Percentiles rank a stretch among this genome's conserved stretches.
Conservation (phyloP, 1,140 invertebrate genomes). For the Leptopilina clavipes region DNA sequence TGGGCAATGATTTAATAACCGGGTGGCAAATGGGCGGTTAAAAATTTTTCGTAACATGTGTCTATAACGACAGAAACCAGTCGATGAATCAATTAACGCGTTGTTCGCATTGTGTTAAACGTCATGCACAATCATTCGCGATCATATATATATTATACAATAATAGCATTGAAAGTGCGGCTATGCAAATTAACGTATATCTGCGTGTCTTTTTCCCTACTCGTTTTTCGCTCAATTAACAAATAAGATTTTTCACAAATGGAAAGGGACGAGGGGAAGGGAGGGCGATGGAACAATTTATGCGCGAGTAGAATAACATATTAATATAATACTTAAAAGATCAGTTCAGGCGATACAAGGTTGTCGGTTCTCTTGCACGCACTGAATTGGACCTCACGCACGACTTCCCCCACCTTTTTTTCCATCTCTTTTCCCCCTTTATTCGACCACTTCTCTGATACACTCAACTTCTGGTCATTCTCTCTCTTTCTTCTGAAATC, state of each 20-base stretch:
- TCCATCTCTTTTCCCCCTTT: background rate
- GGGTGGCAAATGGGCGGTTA: slow-evolving; percentile 4
- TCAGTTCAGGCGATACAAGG: slow-evolving; percentile 53
- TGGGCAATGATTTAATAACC: slow-evolving; percentile 15
- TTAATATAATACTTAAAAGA: slow-evolving; percentile 56
- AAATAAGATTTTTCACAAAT: slow-evolving; percentile 33
- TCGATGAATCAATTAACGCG: slow-evolving; percentile 33
- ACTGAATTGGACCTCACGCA: slow-evolving; percentile 53
- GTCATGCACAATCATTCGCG: slow-evolving; percentile 9
- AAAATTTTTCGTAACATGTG: slow-evolving; percentile 24
- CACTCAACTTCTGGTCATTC: too few relatives aligned
- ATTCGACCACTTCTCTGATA: too few relatives aligned
- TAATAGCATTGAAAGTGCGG: slow-evolving; percentile 17
- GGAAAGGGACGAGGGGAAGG: too few relatives aligned
- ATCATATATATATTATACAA: too few relatives aligned
- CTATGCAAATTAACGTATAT: slow-evolving; percentile 42
- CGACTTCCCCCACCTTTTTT: slow-evolving; percentile 43
- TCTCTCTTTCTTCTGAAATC: too few relatives aligned
- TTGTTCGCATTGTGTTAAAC: slow-evolving; percentile 31
- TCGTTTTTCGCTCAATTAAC: slow-evolving; percentile 34
- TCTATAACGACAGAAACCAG: slow-evolving; percentile 17
- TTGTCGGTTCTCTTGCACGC: slow-evolving; percentile 46
- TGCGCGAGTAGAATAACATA: slow-evolving; percentile 56
- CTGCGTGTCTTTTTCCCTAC: background rate
- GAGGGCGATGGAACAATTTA: slow-evolving; percentile 58